Percentiles rank a stretch among this genome's conserved stretches.
Evolutionary conservation across 1,140 invertebrate species (phyloP).

Genomic region (Nebria ingens): DNA sequence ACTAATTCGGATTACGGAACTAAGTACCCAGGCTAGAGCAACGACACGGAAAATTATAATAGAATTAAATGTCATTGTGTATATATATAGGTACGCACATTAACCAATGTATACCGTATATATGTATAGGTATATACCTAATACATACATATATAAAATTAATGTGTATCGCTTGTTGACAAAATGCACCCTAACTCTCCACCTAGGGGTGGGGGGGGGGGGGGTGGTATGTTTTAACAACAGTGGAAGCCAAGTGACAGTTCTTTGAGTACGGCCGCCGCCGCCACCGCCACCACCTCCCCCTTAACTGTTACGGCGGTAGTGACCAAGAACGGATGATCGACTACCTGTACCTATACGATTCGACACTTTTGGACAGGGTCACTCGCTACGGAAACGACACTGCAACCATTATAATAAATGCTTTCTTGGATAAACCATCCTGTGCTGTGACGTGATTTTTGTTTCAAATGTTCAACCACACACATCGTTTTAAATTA

Average conservation of each 20-base stretch:
- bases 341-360: not conserved
- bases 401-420: too few relatives aligned
- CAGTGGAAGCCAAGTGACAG: not conserved
- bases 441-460: too few relatives aligned
- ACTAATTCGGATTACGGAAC: slow-evolving; percentile 1
- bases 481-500: too few relatives aligned
- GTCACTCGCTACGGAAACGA: not conserved
- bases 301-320: not conserved
- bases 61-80: slow-evolving; percentile 7
- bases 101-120: too few relatives aligned
- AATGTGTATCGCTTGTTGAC: too few relatives aligned
- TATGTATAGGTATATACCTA: too few relatives aligned
- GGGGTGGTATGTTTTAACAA: slow-evolving; percentile 4
- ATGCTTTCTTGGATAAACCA: too few relatives aligned
- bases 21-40: not conserved
- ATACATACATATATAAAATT: too few relatives aligned
- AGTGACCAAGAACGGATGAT: not conserved
- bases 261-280: not conserved
- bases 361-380: not conserved
- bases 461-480: too few relatives aligned
- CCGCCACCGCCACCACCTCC: not conserved
- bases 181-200: too few relatives aligned
- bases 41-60: slow-evolving; percentile 8
- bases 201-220: too few relatives aligned
- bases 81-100: not conserved